These are phyloP conservation scores for Aldrovandia affinis DNA, from an alignment of 2,797 vertebrate genomes.

Conservation along the genomic window DNA sequence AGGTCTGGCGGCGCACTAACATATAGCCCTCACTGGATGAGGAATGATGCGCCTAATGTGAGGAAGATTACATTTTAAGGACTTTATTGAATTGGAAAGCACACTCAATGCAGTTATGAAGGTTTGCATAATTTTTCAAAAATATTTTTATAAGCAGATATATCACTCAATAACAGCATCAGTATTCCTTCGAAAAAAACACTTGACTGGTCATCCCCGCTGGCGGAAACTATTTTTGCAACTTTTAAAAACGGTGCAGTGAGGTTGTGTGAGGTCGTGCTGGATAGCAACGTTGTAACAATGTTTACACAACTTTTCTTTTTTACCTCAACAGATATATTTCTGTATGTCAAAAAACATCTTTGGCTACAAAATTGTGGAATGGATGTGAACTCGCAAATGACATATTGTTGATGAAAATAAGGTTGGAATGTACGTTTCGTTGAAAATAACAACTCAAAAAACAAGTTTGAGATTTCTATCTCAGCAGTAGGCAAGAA, in stretches of 20 bases:
- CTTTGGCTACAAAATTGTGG: neutral
- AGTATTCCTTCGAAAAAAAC: neutral
- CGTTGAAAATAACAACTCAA: neutral
- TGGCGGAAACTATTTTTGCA: neutral
- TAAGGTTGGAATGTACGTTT: no score
- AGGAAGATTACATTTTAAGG: neutral
- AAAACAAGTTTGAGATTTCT: neutral
- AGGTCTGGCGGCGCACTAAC: neutral
- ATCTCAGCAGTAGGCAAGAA: slow-evolving; percentile 11
- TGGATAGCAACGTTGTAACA: neutral
- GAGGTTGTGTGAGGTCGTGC: neutral
- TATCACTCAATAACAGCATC: neutral
- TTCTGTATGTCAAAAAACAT: neutral
- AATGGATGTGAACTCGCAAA: neutral
- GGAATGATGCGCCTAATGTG: neutral
- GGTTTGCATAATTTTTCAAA: neutral
- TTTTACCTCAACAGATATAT: neutral
- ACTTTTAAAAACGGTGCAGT: neutral
- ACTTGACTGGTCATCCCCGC: neutral
- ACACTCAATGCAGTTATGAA: neutral
- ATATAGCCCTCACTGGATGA: neutral
- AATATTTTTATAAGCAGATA: neutral
- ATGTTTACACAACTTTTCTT: neutral
- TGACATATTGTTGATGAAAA: neutral
- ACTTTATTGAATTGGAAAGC: neutral